phyloP scores from a whole-genome alignment of 2,888 invertebrate genomes.

The Gastracanthus pulcherrimus region DNA sequence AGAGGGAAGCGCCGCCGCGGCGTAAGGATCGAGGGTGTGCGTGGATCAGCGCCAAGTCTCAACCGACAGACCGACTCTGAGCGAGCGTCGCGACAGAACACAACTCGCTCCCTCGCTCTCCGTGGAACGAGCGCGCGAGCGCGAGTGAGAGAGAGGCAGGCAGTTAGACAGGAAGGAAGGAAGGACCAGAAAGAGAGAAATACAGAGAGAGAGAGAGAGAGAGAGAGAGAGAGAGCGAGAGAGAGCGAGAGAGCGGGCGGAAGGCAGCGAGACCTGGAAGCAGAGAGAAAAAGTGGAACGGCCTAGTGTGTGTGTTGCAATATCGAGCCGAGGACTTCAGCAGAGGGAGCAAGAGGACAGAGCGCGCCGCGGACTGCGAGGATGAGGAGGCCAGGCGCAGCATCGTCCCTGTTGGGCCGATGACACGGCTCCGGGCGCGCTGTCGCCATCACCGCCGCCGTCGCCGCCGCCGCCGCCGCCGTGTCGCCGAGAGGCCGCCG shows the following conservation, averaged over 20 bases:
- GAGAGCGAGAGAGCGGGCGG: conserved; percentile 19
- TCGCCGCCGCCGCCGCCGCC: conserved; percentile 60
- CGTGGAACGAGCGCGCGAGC: neutral
- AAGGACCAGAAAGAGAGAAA: conserved; percentile 21
- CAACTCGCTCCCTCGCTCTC: conserved; percentile 24
- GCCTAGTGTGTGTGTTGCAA: neutral
- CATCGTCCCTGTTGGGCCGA: conserved; percentile 69
- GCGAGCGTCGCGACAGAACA: conserved; percentile 65
- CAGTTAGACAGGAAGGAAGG: conserved; percentile 10
- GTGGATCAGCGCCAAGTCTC: conserved; percentile 19
- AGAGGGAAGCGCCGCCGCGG: conserved; percentile 61
- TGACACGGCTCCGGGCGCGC: conserved; percentile 64
- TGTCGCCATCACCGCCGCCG: conserved; percentile 60
- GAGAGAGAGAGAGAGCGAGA: conserved; percentile 17
- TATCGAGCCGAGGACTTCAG: no score
- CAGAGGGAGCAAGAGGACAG: conserved; percentile 13
- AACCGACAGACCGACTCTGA: conserved; percentile 68
- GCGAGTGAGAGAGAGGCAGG: conserved; percentile 29
- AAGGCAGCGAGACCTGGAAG: neutral
- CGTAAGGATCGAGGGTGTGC: conserved; percentile 54
- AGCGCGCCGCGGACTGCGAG: neutral
- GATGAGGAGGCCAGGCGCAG: conserved; percentile 46
- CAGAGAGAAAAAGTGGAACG: neutral
- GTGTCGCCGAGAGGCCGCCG: conserved; percentile 62
- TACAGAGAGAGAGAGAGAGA: conserved; percentile 27